A percentile compares a stretch with the other conserved stretches of the same genome.
Conservation (phyloP, 37 sponge, comb jelly and placozoan species). For the Beroe forskalii region DNA sequence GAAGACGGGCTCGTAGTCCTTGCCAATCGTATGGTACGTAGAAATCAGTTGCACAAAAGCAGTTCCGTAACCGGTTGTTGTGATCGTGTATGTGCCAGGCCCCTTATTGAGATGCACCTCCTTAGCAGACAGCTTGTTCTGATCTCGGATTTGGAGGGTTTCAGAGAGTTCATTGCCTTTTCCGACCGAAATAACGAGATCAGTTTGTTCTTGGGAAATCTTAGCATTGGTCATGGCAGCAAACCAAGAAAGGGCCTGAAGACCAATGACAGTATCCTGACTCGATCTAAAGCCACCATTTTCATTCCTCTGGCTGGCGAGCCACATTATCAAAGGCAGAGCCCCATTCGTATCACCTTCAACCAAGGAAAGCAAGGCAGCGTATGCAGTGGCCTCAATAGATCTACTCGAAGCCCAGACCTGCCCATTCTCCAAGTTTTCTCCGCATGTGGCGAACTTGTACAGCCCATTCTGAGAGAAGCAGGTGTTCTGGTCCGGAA, state of each 20-base stretch:
- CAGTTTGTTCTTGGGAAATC: not conserved
- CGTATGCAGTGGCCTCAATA: slow-evolving; percentile 17
- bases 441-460: slow-evolving; percentile 3
- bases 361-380: not conserved
- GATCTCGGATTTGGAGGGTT: not conserved
- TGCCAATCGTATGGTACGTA: not conserved
- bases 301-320: slow-evolving; percentile 1
- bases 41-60: slow-evolving; percentile 39
- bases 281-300: slow-evolving; percentile 25
- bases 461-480: not conserved
- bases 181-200: not conserved
- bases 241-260: not conserved
- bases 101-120: not conserved
- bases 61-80: not conserved
- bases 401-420: not conserved
- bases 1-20: not conserved
- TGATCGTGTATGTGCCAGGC: not conserved
- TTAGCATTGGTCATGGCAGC: not conserved
- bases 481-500: not conserved
- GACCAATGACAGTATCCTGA: slow-evolving; percentile 22
- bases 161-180: not conserved
- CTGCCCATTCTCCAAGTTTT: not conserved
- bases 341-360: not conserved
- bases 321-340: slow-evolving; percentile 24
- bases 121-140: not conserved